Evolutionary conservation across 2,888 invertebrate genomes (phyloP).

Genomic region (Andrena minutula): DNA sequence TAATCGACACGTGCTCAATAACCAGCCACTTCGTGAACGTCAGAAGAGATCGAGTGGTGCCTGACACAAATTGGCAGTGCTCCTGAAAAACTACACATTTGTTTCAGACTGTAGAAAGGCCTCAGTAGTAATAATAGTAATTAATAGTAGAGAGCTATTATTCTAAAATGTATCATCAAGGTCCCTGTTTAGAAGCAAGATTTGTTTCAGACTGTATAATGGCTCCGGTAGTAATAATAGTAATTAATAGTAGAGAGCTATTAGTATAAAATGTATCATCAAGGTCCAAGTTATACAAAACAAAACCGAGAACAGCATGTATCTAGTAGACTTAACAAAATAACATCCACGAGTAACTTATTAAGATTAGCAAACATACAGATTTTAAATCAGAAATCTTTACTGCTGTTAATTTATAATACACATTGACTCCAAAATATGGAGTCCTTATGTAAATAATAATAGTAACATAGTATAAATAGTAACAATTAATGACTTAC

Average conservation of each 20-base stretch:
- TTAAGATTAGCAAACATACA: no score
- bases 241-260: neutral
- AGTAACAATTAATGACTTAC: no score
- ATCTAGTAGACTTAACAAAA: no score
- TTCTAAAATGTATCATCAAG: neutral
- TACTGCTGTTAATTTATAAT: no score
- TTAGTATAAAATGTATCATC: neutral
- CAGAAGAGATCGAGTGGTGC: conserved; percentile 5
- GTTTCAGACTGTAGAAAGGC: neutral
- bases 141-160: neutral
- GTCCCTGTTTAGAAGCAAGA: neutral
- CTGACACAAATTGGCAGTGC: conserved; percentile 5
- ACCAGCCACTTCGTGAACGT: conserved; percentile 1
- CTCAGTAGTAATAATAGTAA: neutral
- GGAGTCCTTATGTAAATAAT: no score
- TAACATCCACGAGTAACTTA: no score
- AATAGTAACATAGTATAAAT: no score
- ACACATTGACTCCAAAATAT: no score
- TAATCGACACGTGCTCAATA: conserved; percentile 13
- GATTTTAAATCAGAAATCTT: no score
- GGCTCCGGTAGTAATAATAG: neutral
- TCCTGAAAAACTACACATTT: neutral
- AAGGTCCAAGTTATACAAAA: neutral
- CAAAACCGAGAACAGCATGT: no score
- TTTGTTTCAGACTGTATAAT: neutral